These are phyloP conservation scores for Tiaroga cobitis DNA, from an alignment of 2,797 vertebrate genomes.

Conservation along the genomic window DNA sequence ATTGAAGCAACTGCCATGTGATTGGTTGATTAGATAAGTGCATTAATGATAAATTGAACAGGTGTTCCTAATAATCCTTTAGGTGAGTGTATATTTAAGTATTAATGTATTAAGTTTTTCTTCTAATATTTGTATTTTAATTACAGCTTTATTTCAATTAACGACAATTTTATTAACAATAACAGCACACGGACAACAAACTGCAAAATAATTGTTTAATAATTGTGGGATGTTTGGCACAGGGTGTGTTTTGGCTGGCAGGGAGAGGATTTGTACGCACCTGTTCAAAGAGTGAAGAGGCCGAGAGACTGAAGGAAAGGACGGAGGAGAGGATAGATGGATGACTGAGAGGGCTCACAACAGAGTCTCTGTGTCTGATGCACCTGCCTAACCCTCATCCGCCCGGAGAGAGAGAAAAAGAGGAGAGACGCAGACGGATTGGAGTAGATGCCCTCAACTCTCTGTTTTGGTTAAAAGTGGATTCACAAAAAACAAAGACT, in stretches of 20 bases:
- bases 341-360: constrained; percentile 55
- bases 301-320: constrained; percentile 34
- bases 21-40: too few species aligned
- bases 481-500: constrained; percentile 68
- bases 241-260: constrained; percentile 35
- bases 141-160: not conserved
- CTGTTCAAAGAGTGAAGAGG: constrained; percentile 48
- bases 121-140: not conserved
- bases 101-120: not conserved
- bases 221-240: constrained; percentile 41
- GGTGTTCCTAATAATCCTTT: too few species aligned
- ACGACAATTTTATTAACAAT: not conserved
- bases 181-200: not conserved
- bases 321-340: constrained; percentile 31
- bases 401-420: constrained; percentile 26
- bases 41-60: too few species aligned
- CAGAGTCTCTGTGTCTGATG: constrained; percentile 56
- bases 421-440: constrained; percentile 46
- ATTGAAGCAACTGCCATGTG: too few species aligned
- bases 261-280: constrained; percentile 49
- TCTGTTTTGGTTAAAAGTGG: constrained; percentile 42
- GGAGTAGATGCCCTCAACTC: constrained; percentile 24
- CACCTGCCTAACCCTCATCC: constrained; percentile 59
- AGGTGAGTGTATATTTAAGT: too few species aligned
- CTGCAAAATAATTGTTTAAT: not conserved